Evolutionary conservation across 35 echinoderm and acorn worm genomes (phyloP).

Genomic region (Lytechinus variegatus): DNA sequence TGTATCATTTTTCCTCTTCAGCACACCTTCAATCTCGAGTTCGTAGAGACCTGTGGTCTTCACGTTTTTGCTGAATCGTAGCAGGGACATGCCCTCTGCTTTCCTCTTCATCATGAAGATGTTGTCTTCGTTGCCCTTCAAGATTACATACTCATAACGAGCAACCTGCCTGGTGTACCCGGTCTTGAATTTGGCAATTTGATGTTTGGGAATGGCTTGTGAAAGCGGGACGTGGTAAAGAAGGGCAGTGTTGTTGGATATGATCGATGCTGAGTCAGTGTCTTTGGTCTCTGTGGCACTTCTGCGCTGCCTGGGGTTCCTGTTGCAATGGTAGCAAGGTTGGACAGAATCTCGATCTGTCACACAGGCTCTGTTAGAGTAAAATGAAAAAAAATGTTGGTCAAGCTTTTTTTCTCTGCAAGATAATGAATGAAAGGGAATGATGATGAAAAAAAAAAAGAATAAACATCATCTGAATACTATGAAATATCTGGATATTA

Average conservation of each 20-base stretch:
- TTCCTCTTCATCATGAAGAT: constrained; percentile 60
- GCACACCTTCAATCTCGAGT: constrained; percentile 68
- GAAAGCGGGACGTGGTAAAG: constrained; percentile 63
- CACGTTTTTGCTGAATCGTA: constrained; percentile 59
- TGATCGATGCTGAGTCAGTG: not conserved
- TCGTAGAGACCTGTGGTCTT: constrained; percentile 34
- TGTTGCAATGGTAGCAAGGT: constrained; percentile 28
- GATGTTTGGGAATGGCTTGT: constrained; percentile 52
- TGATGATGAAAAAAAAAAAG: not conserved
- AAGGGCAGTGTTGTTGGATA: constrained; percentile 62
- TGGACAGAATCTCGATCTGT: constrained; percentile 5
- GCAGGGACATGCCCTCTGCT: constrained; percentile 56
- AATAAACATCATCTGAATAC: not conserved
- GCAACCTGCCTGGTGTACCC: constrained; percentile 58
- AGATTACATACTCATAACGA: constrained; percentile 51
- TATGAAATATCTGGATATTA: too few relatives aligned
- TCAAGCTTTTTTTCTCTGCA: too few relatives aligned
- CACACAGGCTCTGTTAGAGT: constrained; percentile 24
- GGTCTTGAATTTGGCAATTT: constrained; percentile 64
- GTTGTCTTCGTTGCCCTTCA: constrained; percentile 53
- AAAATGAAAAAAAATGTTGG: not conserved
- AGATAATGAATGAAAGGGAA: too few relatives aligned
- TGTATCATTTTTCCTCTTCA: constrained; percentile 50
- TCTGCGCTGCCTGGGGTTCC: not conserved
- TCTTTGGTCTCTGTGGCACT: constrained; percentile 26